A percentile compares a stretch with the other conserved stretches of the same genome.
Conservation (phyloP, 1,140 invertebrate species). For the Caenorhabditis elegans region WBcel235 BX284606.5:5273501-5274000, state of each 20-base stretch:
- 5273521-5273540: conserved; percentile 28
- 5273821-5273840: conserved; percentile 44
- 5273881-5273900: conserved; percentile 33
- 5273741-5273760: background rate
- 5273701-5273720: conserved; percentile 42
- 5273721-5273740: conserved; percentile 10
- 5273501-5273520: conserved; percentile 21
- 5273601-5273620: background rate
- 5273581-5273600: background rate
- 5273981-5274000: conserved; percentile 44
- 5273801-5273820: conserved; percentile 42
- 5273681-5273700: conserved; percentile 38
- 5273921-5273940: conserved; percentile 1
- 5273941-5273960: conserved; percentile 30
- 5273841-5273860: conserved; percentile 43
- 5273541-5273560: conserved; percentile 26
- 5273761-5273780: background rate
- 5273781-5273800: conserved; percentile 11
- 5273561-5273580: conserved; percentile 34
- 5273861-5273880: conserved; percentile 34
- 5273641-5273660: conserved; percentile 27
- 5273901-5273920: conserved; percentile 38
- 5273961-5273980: conserved; percentile 37
- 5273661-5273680: conserved; percentile 42
- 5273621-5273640: conserved; percentile 39